Percentiles rank a stretch among this genome's conserved stretches.
Conservation (phyloP, 2,797 vertebrate species). For the Hemitrygon akajei region DNA sequence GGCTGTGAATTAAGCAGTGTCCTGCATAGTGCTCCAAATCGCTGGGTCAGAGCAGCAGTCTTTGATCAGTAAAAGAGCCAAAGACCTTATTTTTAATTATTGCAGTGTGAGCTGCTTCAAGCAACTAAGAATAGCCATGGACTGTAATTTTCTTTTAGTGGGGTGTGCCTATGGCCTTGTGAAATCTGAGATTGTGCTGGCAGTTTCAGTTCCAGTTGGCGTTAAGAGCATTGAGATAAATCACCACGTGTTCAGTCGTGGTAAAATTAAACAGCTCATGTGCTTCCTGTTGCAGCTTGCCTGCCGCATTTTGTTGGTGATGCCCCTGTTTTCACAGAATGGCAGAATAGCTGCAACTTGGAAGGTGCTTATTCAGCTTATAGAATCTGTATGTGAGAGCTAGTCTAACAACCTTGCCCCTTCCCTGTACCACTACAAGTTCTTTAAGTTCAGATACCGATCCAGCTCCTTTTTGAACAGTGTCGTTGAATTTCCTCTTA, state of each 20-base stretch:
- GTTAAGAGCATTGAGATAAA: conserved; percentile 1
- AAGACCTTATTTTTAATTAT: neutral
- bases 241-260: neutral
- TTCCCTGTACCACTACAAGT: no score
- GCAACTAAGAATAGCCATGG: conserved; percentile 17
- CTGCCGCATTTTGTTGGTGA: neutral
- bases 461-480: no score
- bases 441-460: no score
- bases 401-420: no score
- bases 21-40: neutral
- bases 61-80: neutral
- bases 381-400: no score
- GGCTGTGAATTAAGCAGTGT: neutral
- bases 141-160: neutral
- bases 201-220: conserved; percentile 24
- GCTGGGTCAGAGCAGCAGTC: neutral
- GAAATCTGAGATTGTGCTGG: conserved; percentile 10
- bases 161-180: conserved; percentile 26
- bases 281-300: neutral
- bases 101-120: conserved; percentile 12
- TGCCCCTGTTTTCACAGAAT: neutral
- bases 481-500: no score
- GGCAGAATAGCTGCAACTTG: no score
- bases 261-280: neutral
- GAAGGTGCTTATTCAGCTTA: no score